Evolutionary conservation across 1,140 invertebrate genomes (phyloP), one percentile per base, ranked within the genome.

Genomic region (Bombus haemorrhoidalis): DNA sequence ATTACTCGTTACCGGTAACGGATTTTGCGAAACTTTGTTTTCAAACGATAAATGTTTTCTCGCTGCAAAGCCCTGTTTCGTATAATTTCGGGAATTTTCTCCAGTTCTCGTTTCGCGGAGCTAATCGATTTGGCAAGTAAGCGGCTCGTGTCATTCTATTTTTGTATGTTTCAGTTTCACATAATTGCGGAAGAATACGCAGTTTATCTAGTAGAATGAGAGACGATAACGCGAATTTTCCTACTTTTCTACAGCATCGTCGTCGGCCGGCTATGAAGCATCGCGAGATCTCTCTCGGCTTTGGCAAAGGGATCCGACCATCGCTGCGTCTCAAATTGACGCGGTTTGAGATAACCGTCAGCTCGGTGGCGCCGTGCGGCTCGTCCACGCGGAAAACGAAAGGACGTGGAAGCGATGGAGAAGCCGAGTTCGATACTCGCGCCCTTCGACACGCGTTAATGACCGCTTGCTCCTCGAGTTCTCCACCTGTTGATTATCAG

Each of bases 341-440:
- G 47, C 47, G 81, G 85, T 86, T 91, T 85, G 90, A 94, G 94
- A 94, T 94, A 94, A 91, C 59, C 0, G 59, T 8, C 13, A n/a
- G 28, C 87, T 83, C 74, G 77, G 34, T 34, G 57, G 43, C 83
- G 53, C 59, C 87, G 53, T 39, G 59, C 39, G 53, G 81, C 66
- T 47, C 28, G 62, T 75, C 32, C 68, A 75, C 77, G 39, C 34
- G 72, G 69, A 53, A 41, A 68, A 85, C 68, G 53, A 47, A 62
- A 39, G 47, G 22, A 69, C 57, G 69, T 72, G 72, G 68, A 47
- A 57, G 62, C 66, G 53, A 32, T 32, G 57, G 66, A 73, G 80
- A 90, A 86, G 75, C 86, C 86, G 90, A 87, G 85, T 87, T 90
- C 86, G 86, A 43, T 87, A 59, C 79, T 71, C 57, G 57, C 32